Evolutionary conservation across 2,888 invertebrate species (phyloP), one percentile per base, ranked within the genome.

Genomic region (Nineta flava): DNA sequence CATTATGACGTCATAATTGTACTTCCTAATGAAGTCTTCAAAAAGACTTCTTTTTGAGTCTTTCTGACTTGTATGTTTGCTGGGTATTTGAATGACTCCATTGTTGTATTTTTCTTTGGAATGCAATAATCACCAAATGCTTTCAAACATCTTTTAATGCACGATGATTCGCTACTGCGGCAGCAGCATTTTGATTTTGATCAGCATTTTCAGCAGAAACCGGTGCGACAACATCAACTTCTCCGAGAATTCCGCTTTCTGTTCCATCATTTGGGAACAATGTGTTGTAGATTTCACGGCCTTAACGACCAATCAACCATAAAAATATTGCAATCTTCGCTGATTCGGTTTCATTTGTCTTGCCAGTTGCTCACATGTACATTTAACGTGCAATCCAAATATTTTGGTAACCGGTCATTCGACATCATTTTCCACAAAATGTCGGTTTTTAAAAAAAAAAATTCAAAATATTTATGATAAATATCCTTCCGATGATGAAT

Each of bases 71-170:
- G n/a, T n/a, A n/a, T n/a, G n/a, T n/a, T n/a, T n/a, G n/a, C n/a
- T 40, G 40, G 15, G 15, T 50, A 55, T 35, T 54, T 54, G 35
- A 32, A 55, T 16, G 54, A 52, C 41, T 55, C 53, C 53, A 55
- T 47, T 21, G 47, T 19, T 10, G 44, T 34, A 41, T 50, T 45
- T 52, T 15, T 51, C 46, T 50, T 46, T 51, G 15, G 50, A 10
- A 47, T 13, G 32, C 50, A 50, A 35, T 50, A 21, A 4, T 41
- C 9, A 47, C 47, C 50, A 46, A 50, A 50, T 41, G 10, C 19
- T 1, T 12, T 34, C 47, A 31, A 13, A 50, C 50, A 2, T 21
- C 50, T 32, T 31, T 13, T 42, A 53, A 34, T 10, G 5, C 3
- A 7, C 21, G 44, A 10, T 44, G n/a, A 2, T 15, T 16, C 6